These are phyloP conservation scores for Boleophthalmus pectinirostris DNA, from an alignment of 2,113 vertebrate species.

Conservation along the genomic window DNA sequence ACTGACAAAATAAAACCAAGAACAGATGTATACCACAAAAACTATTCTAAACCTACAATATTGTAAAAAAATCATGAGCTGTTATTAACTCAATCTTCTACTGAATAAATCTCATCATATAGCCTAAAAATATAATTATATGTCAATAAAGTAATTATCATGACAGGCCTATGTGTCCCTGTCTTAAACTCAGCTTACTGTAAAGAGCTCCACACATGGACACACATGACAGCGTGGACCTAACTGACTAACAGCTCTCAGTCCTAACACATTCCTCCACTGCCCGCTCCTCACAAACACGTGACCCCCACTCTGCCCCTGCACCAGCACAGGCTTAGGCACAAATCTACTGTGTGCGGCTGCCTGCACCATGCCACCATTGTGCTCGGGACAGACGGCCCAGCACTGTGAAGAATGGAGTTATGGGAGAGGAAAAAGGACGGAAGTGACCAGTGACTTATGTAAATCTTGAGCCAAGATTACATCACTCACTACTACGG, in stretches of 20 bases:
- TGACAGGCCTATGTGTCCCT: no score
- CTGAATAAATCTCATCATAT: no score
- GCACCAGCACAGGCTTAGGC: conserved; percentile 40
- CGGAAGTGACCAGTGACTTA: conserved; percentile 31
- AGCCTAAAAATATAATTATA: no score
- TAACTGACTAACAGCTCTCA: conserved; percentile 55
- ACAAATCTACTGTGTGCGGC: conserved; percentile 42
- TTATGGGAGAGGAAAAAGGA: conserved; percentile 7
- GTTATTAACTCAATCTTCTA: no score
- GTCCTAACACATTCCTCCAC: conserved; percentile 31
- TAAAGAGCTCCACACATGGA: conserved; percentile 29
- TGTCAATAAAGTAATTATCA: no score
- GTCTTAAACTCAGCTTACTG: no score
- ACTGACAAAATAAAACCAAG: no score
- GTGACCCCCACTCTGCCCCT: conserved; percentile 49
- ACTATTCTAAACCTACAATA: no score
- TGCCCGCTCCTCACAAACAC: conserved; percentile 25
- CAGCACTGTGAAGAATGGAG: conserved; percentile 6
- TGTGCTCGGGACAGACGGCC: conserved; percentile 55
- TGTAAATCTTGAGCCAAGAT: conserved; percentile 46
- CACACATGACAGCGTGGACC: conserved; percentile 47
- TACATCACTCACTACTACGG: conserved; percentile 48
- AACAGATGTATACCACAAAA: no score
- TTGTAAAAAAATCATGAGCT: no score
- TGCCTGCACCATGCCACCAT: conserved; percentile 64